Evolutionary conservation across 2,888 invertebrate species (phyloP), one percentile per base, ranked within the genome.

Genomic region (Phrixothrix hirtus): DNA sequence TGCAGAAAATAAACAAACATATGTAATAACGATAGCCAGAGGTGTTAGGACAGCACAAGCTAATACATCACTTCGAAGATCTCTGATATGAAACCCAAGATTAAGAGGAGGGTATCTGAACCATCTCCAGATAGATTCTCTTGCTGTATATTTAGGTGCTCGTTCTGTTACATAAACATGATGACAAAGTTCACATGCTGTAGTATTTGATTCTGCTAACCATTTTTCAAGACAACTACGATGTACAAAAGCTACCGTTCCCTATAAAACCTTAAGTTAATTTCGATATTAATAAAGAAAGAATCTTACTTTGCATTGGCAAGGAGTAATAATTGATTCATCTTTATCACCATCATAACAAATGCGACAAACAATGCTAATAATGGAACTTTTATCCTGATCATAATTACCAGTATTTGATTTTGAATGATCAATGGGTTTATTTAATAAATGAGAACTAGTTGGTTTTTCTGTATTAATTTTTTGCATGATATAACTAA

Each of bases 201-300:
- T 83, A 52, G 83, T 82, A 17, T 87, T 86, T 1, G 86, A 85
- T 68, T 87, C 86, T 1, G 87, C 86, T 27, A 89, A 75, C 89
- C 89, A 90, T 41, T 81, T 80, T 73, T 89, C 88, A 61, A 89
- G 74, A 68, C 89, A 90, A 49, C 82, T 81, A 1, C 86, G 80
- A 71, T 89, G 88, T 7, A 88, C 83, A 44, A 85, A 79, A 0
- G 88, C 88, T 59, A 89, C 84, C 1, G 87, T 85, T 0, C 89
- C 89, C 80, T 81, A 66, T 61, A 78, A 76, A 61, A 55, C 58
- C 76, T 78, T 73, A 15, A 46, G 27, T 16, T 13, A 31, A n/a
- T 27, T n/a, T 27, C 2, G 10, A 31, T 31, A 12, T 12, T 13
- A 13, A 12, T 26, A 38, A 12, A 13, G 26, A 4, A 21, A 7